Conservation (phyloP, 2,797 vertebrate species). For the Aplochiton taeniatus region DNA sequence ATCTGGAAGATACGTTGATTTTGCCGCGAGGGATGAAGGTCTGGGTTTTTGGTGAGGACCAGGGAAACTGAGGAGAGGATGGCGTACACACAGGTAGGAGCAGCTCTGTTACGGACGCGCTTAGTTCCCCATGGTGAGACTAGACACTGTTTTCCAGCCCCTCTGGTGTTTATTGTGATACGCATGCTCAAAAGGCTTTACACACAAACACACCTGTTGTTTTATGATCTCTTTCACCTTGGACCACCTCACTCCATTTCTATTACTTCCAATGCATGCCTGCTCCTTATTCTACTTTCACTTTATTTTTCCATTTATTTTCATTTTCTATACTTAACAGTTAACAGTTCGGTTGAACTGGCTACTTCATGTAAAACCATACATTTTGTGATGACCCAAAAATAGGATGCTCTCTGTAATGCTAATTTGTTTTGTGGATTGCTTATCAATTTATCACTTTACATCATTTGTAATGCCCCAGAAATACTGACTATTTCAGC, state of each 20-base stretch:
- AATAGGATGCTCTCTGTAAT: too few species aligned
- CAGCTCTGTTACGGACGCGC: neutral
- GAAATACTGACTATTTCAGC: too few species aligned
- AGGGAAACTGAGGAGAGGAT: constrained; percentile 69
- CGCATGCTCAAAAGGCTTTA: neutral
- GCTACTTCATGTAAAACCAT: too few species aligned
- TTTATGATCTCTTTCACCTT: neutral
- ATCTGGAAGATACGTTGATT: constrained; percentile 18
- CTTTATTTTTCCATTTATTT: constrained; percentile 7
- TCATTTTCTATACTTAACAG: neutral
- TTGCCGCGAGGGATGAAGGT: constrained; percentile 52
- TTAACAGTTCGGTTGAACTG: too few species aligned
- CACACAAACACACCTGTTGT: constrained; percentile 7
- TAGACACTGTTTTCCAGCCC: neutral
- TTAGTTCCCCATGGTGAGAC: neutral
- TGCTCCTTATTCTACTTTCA: neutral
- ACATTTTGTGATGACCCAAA: too few species aligned
- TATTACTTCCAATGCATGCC: neutral
- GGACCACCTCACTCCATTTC: neutral
- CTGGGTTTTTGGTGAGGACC: constrained; percentile 38
- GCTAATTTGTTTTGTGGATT: too few species aligned
- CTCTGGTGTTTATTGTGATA: too few species aligned
- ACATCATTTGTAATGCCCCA: too few species aligned
- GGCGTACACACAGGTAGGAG: constrained; percentile 81
- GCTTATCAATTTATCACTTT: too few species aligned